phyloP scores from a whole-genome alignment of 2,113 vertebrate genomes.

The Chiloscyllium plagiosum region DNA sequence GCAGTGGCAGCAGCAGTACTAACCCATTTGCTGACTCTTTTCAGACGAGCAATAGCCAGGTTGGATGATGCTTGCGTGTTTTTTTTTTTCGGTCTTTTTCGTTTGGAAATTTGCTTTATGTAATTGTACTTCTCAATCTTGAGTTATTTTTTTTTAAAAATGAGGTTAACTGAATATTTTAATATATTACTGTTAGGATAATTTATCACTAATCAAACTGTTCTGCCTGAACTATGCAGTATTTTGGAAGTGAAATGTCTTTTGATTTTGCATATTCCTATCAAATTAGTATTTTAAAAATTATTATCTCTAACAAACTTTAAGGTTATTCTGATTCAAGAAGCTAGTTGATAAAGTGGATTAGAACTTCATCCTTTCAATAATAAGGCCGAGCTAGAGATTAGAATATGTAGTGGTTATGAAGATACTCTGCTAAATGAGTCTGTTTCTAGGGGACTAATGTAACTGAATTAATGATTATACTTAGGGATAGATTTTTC shows the following conservation, averaged over 20 bases:
- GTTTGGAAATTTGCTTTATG: background rate
- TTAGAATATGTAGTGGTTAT: background rate
- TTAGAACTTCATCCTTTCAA: background rate
- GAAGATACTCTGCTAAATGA: background rate
- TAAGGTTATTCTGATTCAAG: background rate
- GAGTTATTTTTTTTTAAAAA: background rate
- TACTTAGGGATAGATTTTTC: background rate
- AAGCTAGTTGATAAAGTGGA: background rate
- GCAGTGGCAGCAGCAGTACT: constrained; percentile 63
- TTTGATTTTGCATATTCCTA: background rate
- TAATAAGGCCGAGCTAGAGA: background rate
- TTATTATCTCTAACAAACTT: background rate
- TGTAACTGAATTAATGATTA: background rate
- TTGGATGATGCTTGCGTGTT: constrained; percentile 45
- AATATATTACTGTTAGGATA: background rate
- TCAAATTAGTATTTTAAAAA: background rate
- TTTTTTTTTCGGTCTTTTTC: constrained; percentile 31
- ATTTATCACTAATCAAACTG: background rate
- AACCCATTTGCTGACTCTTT: constrained; percentile 70
- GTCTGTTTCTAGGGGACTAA: background rate
- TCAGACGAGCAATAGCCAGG: constrained; percentile 55
- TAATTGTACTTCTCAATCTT: background rate
- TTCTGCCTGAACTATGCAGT: background rate
- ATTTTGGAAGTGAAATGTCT: background rate
- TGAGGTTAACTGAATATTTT: background rate